Evolutionary conservation across 2,888 invertebrate genomes (phyloP).

Genomic region (Mythimna albipuncta): DNA sequence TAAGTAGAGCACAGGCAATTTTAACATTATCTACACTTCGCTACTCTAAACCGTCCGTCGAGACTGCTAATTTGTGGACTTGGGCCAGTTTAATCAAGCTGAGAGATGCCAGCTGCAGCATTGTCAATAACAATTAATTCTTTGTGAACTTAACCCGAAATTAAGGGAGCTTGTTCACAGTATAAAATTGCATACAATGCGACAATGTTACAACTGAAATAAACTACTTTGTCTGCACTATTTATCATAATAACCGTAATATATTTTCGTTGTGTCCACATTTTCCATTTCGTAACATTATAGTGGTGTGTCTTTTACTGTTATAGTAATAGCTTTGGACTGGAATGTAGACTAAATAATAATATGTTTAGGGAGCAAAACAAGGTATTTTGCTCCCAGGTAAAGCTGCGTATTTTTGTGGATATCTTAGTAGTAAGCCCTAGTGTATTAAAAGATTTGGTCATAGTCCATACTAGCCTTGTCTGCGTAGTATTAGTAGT

Average conservation of each 20-base stretch:
- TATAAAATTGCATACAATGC: slow-evolving; percentile 29
- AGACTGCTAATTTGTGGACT: slow-evolving; percentile 57
- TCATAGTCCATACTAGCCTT: slow-evolving; percentile 7
- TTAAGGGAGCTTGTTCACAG: slow-evolving; percentile 33
- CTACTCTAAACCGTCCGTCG: slow-evolving; percentile 15
- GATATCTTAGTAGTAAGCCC: slow-evolving; percentile 25
- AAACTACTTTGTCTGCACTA: slow-evolving; percentile 24
- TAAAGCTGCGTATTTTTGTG: slow-evolving; percentile 32
- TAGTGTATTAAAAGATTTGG: slow-evolving; percentile 40
- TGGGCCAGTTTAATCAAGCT: slow-evolving; percentile 57
- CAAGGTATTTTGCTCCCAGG: slow-evolving; percentile 42
- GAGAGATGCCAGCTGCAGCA: slow-evolving; percentile 37
- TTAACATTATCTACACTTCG: slow-evolving; percentile 34
- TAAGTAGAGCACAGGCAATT: slow-evolving; percentile 30
- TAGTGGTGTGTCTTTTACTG: slow-evolving; percentile 43
- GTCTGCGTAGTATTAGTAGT: too few species aligned
- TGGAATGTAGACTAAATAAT: slow-evolving; percentile 45
- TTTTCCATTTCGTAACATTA: slow-evolving; percentile 53
- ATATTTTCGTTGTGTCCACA: slow-evolving; percentile 54
- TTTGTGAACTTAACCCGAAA: slow-evolving; percentile 42
- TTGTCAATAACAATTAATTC: slow-evolving; percentile 58
- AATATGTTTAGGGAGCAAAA: slow-evolving; percentile 41
- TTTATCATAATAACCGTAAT: slow-evolving; percentile 50
- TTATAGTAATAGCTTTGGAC: slow-evolving; percentile 41
- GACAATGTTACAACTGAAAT: slow-evolving; percentile 30